Conservation (phyloP, 2,113 vertebrate genomes). For the Peromyscus californicus region DNA sequence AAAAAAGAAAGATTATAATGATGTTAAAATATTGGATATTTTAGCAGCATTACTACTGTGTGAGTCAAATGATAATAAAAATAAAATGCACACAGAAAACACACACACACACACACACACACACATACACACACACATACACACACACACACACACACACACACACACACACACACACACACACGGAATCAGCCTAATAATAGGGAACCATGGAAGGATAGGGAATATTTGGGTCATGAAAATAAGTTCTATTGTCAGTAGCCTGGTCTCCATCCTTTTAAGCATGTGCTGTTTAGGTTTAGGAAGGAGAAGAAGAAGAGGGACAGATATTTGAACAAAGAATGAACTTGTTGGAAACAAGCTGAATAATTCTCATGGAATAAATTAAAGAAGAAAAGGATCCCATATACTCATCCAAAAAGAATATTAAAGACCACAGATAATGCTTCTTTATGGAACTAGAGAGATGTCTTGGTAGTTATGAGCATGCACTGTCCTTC, state of each 20-base stretch:
- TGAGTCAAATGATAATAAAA: not conserved
- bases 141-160: not conserved
- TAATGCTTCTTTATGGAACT: not conserved
- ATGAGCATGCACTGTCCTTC: not conserved
- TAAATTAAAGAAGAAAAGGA: not conserved
- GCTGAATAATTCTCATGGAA: not conserved
- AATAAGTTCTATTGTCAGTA: not conserved
- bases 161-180: not conserved
- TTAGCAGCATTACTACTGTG: not conserved
- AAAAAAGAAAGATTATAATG: not conserved
- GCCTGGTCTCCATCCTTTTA: not conserved
- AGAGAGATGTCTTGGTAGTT: not conserved
- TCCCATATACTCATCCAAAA: not conserved
- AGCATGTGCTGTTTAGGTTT: not conserved
- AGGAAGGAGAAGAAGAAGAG: not conserved
- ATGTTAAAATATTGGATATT: not conserved
- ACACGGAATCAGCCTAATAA: not conserved
- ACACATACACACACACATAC: not conserved
- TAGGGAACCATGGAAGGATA: not conserved
- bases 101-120: not conserved
- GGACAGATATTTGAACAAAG: not conserved
- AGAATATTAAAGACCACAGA: not conserved
- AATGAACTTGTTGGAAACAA: constrained; percentile 1
- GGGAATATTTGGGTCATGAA: not conserved
- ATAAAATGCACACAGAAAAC: not conserved